Conservation (phyloP, 2,888 invertebrate species). For the Biston betularia region DNA sequence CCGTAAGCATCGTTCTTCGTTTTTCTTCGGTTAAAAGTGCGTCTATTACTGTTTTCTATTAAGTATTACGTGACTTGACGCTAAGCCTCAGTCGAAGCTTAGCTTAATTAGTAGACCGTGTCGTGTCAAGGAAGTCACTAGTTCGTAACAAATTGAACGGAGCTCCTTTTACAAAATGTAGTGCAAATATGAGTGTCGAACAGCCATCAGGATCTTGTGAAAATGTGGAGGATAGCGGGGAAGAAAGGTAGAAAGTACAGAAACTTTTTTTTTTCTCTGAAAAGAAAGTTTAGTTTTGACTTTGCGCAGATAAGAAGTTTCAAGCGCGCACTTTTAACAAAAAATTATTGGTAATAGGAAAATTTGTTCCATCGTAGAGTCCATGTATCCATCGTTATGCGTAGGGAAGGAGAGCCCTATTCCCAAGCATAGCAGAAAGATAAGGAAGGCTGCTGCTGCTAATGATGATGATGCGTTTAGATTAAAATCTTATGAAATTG, state of each 20-base stretch:
- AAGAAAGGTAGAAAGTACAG: constrained; percentile 17
- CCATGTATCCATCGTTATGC: too few relatives aligned
- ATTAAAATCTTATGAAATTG: too few relatives aligned
- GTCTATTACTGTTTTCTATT: not conserved
- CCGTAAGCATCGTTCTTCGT: too few relatives aligned
- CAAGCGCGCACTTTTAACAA: not conserved
- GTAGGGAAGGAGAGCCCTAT: too few relatives aligned
- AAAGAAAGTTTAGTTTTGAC: too few relatives aligned
- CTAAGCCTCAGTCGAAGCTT: not conserved
- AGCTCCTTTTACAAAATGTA: constrained; percentile 17
- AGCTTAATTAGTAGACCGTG: constrained; percentile 18
- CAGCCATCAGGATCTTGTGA: constrained; percentile 4
- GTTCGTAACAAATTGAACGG: not conserved
- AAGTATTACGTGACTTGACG: not conserved
- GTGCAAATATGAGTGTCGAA: constrained; percentile 20
- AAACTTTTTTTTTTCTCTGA: too few relatives aligned
- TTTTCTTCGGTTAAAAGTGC: not conserved
- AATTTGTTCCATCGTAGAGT: too few relatives aligned
- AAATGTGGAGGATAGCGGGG: constrained; percentile 5
- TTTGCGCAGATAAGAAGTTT: too few relatives aligned
- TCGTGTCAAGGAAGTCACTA: constrained; percentile 3
- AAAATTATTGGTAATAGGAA: too few relatives aligned
- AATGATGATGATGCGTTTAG: too few relatives aligned
- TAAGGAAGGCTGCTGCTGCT: too few relatives aligned
- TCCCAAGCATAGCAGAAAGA: too few relatives aligned